phyloP scores from a whole-genome alignment of 2,888 invertebrate species.

The Pandemis corylana region DNA sequence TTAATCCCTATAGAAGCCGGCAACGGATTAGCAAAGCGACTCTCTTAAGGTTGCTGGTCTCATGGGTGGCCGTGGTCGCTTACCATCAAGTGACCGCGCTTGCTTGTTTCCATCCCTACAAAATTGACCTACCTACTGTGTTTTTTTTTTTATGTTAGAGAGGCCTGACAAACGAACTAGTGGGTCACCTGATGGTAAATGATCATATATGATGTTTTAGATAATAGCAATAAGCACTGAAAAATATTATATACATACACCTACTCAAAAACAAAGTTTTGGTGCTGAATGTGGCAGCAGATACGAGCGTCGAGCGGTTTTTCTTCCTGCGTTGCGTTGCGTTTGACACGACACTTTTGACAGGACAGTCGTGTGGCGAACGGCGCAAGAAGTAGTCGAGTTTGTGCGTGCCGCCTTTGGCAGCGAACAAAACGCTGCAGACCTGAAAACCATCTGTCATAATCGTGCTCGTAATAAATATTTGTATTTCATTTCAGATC shows the following conservation, averaged over 20 bases:
- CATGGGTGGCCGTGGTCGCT: too few relatives aligned
- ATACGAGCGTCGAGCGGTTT: conserved; percentile 54
- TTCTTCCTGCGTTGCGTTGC: conserved; percentile 43
- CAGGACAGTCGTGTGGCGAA: conserved; percentile 60
- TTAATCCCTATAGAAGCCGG: too few relatives aligned
- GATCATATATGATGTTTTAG: too few relatives aligned
- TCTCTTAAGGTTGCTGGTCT: too few relatives aligned
- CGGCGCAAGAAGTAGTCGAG: conserved; percentile 64
- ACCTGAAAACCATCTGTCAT: conserved; percentile 47
- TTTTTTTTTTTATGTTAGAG: too few relatives aligned
- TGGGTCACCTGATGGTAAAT: too few relatives aligned
- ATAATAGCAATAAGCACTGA: background rate
- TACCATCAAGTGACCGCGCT: too few relatives aligned
- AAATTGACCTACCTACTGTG: background rate
- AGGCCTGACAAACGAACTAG: too few relatives aligned
- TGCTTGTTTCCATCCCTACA: too few relatives aligned
- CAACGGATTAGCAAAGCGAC: too few relatives aligned
- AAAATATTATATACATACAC: background rate
- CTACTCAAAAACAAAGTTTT: conserved; percentile 41
- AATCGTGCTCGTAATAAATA: conserved; percentile 30
- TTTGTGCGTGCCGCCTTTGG: conserved; percentile 45
- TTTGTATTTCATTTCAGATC: conserved; percentile 28
- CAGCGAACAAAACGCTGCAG: conserved; percentile 43
- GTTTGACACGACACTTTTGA: too few relatives aligned
- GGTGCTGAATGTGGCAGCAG: conserved; percentile 59